Evolutionary conservation across 1,140 invertebrate genomes (phyloP).

Genomic region (Drosophila tropicalis): DNA sequence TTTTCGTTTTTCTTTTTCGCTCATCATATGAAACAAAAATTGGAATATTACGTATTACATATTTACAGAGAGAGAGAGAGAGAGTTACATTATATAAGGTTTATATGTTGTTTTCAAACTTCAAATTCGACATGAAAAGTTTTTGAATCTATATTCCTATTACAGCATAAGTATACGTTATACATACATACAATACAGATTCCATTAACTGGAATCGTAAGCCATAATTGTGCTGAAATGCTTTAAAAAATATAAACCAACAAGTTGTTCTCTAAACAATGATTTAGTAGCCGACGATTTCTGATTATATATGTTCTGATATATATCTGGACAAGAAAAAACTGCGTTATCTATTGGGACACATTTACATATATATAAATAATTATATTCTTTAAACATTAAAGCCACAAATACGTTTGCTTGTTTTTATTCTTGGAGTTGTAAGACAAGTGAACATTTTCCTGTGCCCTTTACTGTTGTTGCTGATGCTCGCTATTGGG

Average conservation of each 20-base stretch:
- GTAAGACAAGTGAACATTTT: constrained; percentile 64
- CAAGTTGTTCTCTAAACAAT: neutral
- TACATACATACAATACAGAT: neutral
- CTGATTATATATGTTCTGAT: neutral
- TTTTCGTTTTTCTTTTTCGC: neutral
- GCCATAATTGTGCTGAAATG: constrained; percentile 10
- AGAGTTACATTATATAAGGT: neutral
- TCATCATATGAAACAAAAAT: neutral
- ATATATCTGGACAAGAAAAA: constrained; percentile 2
- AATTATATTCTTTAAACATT: constrained; percentile 53
- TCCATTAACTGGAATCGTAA: neutral
- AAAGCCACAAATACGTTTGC: constrained; percentile 75
- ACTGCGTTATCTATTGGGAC: neutral
- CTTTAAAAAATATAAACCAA: neutral
- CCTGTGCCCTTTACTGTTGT: constrained; percentile 48
- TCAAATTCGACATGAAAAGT: neutral
- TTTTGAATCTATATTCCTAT: neutral
- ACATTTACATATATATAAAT: constrained; percentile 15
- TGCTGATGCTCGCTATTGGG: constrained; percentile 37
- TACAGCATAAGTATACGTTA: neutral
- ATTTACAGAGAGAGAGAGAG: neutral
- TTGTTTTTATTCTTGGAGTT: constrained; percentile 72
- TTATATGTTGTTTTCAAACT: neutral
- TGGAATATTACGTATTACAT: constrained; percentile 10
- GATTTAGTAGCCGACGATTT: neutral